phyloP scores from a whole-genome alignment of 2,797 vertebrate genomes.

The Phataginus tricuspis region DNA sequence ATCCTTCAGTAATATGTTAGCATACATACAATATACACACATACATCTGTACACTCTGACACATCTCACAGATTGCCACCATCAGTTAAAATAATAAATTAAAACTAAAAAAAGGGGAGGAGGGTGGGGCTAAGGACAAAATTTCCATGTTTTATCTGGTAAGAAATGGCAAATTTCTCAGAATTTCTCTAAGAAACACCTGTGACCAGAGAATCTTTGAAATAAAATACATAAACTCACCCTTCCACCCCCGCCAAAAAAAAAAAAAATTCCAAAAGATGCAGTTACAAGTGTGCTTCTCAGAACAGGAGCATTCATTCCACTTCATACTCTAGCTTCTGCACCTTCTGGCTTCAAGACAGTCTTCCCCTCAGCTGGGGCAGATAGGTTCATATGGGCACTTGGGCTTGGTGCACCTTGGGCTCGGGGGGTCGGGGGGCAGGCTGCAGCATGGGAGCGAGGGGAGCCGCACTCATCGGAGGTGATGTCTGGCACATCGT shows the following conservation, averaged over 20 bases:
- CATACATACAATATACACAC: conserved; percentile 88
- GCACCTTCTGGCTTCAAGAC: conserved; percentile 85
- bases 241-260: neutral
- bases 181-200: conserved; percentile 71
- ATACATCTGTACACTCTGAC: conserved; percentile 89
- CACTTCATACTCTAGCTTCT: conserved; percentile 86
- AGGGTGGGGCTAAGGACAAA: conserved; percentile 51
- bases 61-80: conserved; percentile 84
- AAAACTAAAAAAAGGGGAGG: conserved; percentile 76
- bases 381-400: conserved; percentile 87
- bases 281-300: conserved; percentile 77
- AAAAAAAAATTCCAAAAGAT: conserved; percentile 70
- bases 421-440: conserved; percentile 80
- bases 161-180: conserved; percentile 82
- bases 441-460: conserved; percentile 85
- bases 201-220: conserved; percentile 76
- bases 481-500: conserved; percentile 96
- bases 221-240: conserved; percentile 75
- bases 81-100: conserved; percentile 88
- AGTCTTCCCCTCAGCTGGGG: conserved; percentile 84
- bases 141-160: conserved; percentile 64
- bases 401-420: conserved; percentile 88
- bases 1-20: conserved; percentile 83
- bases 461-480: conserved; percentile 97
- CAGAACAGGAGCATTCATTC: conserved; percentile 70